Evolutionary conservation across 2,888 invertebrate species (phyloP), one percentile per base, ranked within the genome.

Genomic region (Acanthosepion lycidas): DNA sequence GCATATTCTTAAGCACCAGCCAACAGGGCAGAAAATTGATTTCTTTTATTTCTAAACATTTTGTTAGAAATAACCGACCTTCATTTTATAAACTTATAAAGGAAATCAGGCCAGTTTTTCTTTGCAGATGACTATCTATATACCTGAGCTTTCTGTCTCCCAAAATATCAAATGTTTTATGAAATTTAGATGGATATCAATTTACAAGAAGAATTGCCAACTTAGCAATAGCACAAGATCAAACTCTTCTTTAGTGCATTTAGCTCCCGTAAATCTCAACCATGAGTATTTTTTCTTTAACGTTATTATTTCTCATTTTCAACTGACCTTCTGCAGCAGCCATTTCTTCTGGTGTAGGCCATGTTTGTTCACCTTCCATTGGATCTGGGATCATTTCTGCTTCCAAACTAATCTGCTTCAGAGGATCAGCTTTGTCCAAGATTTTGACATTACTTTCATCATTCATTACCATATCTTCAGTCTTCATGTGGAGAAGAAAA

Each of bases 261-360:
- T 42, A 42, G 42, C 42, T 42, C 42, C 42, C 42, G 2, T 42
- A 42, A 42, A 42, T 42, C 42, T 42, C 42, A 42, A 42, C 42
- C 42, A 2, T 42, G 2, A 42, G 42, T 3, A 42, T 42, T 42
- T 42, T 42, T 42, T 42, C 2, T 42, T 42, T 42, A 42, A 2
- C 42, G 0, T 42, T 42, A 42, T 42, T 1, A 42, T n/a, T 78
- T 12, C 20, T 23, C 23, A 59, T 78, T 33, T n/a, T n/a, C n/a
- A 78, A 78, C 78, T 55, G 28, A 94, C 59, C 55, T 94, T 94
- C 94, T 64, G 94, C 94, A 26, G 33, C 3, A 95, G 98, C 98
- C 95, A 99, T 98, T 97, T 99, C 99, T 97, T 99, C 99, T 95
- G 98, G 98, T 33, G 99, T 99, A 0, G 99, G 99, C 99, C 99